Evolutionary conservation across 2,113 vertebrate genomes (phyloP).

Genomic region (Toxostoma redivivum): DNA sequence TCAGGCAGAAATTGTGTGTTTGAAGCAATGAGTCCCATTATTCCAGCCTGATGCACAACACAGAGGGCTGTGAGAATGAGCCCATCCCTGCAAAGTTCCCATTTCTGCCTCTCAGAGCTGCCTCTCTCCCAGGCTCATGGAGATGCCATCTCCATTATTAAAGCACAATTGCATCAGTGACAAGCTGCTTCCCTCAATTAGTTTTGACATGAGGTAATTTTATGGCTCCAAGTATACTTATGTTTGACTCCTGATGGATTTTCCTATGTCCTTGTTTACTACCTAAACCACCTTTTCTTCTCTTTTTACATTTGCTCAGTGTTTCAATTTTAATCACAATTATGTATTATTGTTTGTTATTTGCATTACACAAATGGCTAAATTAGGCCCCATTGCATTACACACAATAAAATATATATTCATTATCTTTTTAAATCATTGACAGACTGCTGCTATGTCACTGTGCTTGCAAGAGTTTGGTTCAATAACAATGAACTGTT

Average conservation of each 20-base stretch:
- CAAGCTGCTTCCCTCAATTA: conserved; percentile 61
- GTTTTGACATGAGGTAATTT: conserved; percentile 68
- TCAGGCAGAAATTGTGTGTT: conserved; percentile 59
- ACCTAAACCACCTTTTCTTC: conserved; percentile 15
- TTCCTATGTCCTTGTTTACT: conserved; percentile 58
- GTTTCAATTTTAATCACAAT: conserved; percentile 39
- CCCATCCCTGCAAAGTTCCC: conserved; percentile 46
- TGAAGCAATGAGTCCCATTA: conserved; percentile 46
- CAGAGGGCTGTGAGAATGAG: conserved; percentile 49
- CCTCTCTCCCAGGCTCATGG: conserved; percentile 47
- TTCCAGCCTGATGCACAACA: conserved; percentile 62
- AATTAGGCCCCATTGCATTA: not conserved
- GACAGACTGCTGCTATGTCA: not conserved
- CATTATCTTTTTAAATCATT: not conserved
- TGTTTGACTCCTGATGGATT: conserved; percentile 60
- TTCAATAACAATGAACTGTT: not conserved
- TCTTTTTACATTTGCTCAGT: conserved; percentile 12
- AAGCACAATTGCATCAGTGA: conserved; percentile 64
- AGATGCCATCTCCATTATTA: conserved; percentile 67
- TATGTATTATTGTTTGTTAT: conserved; percentile 22
- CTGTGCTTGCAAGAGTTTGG: not conserved
- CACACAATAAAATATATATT: not conserved
- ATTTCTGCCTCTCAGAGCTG: conserved; percentile 10
- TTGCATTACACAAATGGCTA: conserved; percentile 17
- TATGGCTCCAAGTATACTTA: conserved; percentile 61